Conservation (phyloP, 2,113 vertebrate species). For the Tragulus kanchil region DNA sequence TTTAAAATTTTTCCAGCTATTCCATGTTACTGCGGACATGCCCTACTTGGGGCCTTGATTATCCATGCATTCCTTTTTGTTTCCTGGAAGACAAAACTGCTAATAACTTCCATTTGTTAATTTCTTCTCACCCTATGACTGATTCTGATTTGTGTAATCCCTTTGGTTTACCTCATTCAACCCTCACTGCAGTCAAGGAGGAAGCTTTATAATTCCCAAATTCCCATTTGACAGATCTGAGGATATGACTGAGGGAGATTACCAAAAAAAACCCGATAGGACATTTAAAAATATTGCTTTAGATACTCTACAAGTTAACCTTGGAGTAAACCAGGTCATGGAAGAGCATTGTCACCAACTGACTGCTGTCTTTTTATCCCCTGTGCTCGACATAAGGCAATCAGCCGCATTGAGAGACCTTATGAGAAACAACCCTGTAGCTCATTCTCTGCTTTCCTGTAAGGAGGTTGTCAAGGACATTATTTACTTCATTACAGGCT, state of each 20-base stretch:
- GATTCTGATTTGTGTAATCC: neutral
- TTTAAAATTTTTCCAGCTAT: neutral
- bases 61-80: neutral
- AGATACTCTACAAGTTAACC: neutral
- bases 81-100: constrained; percentile 14
- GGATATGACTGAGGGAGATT: neutral
- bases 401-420: neutral
- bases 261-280: neutral
- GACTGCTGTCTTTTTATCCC: neutral
- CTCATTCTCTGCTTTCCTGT: constrained; percentile 19
- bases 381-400: neutral
- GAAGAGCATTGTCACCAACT: neutral
- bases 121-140: neutral
- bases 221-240: neutral
- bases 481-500: constrained; percentile 2
- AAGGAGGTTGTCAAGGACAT: neutral
- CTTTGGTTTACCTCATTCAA: neutral
- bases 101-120: neutral
- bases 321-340: constrained; percentile 4
- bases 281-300: constrained; percentile 16
- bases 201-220: neutral
- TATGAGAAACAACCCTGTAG: neutral
- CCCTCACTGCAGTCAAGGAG: neutral
- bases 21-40: neutral
- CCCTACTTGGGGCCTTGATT: neutral